phyloP scores from a whole-genome alignment of 2,797 vertebrate species.

The Steatocranus sp. region DNA sequence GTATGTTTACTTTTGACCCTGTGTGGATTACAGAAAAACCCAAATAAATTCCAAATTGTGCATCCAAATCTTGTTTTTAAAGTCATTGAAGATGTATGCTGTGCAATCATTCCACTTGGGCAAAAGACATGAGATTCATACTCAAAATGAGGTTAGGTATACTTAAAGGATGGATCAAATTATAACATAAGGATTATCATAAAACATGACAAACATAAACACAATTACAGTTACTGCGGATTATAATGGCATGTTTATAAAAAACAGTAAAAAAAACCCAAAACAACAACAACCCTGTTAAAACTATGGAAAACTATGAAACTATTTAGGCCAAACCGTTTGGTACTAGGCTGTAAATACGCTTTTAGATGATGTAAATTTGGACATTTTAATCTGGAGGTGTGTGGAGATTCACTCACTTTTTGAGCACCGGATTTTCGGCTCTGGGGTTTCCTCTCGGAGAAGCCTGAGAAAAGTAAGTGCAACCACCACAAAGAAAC shows the following conservation, averaged over 20 bases:
- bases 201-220: background rate
- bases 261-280: accelerated
- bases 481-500: background rate
- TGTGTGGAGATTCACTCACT: background rate
- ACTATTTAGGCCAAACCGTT: background rate
- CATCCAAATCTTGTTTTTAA: background rate
- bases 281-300: background rate
- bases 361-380: background rate
- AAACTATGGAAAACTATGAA: background rate
- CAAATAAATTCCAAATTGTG: background rate
- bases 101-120: background rate
- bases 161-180: background rate
- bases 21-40: background rate
- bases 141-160: background rate
- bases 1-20: background rate
- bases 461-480: background rate
- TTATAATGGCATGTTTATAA: background rate
- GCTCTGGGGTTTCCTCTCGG: background rate
- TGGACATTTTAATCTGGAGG: background rate
- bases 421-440: background rate
- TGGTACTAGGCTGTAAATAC: background rate
- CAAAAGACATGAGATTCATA: background rate
- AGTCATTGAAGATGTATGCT: background rate
- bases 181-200: background rate
- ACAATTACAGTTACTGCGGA: background rate